phyloP scores from a whole-genome alignment of 2,888 invertebrate species.

The Macropis europaea region DNA sequence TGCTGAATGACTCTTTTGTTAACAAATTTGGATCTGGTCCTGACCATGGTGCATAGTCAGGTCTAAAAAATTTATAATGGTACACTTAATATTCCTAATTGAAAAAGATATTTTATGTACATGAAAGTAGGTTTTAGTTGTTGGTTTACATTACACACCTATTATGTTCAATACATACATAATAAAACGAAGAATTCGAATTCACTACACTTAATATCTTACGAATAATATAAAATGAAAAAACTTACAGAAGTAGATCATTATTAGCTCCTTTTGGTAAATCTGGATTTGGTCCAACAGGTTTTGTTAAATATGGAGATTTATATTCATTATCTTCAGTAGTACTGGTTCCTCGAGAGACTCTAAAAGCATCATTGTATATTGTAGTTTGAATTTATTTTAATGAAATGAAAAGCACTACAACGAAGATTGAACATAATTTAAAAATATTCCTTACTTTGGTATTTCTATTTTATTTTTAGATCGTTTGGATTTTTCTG shows the following conservation, averaged over 20 bases:
- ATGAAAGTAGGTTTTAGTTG: too few species aligned
- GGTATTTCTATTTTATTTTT: constrained; percentile 79
- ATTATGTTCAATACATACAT: too few species aligned
- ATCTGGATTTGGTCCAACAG: constrained; percentile 86
- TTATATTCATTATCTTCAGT: constrained; percentile 82
- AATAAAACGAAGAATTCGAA: background rate
- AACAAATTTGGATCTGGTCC: constrained; percentile 87
- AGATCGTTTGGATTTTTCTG: constrained; percentile 76
- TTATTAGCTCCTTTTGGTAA: constrained; percentile 91
- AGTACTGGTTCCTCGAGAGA: constrained; percentile 80
- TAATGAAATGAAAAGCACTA: background rate
- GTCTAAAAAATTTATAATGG: constrained; percentile 80
- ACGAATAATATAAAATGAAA: too few species aligned
- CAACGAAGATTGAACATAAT: constrained; percentile 1
- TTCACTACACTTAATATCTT: too few species aligned
- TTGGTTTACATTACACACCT: too few species aligned
- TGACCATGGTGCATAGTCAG: constrained; percentile 92
- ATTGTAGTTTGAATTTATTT: background rate
- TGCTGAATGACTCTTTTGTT: constrained; percentile 68
- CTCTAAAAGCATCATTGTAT: constrained; percentile 61
- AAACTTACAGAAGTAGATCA: constrained; percentile 87
- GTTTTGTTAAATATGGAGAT: constrained; percentile 82
- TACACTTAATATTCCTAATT: background rate
- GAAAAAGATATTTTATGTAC: too few species aligned
- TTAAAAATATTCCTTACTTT: constrained; percentile 72